Evolutionary conservation across 2,797 vertebrate species (phyloP).

Genomic region (Monodelphis domestica): DNA sequence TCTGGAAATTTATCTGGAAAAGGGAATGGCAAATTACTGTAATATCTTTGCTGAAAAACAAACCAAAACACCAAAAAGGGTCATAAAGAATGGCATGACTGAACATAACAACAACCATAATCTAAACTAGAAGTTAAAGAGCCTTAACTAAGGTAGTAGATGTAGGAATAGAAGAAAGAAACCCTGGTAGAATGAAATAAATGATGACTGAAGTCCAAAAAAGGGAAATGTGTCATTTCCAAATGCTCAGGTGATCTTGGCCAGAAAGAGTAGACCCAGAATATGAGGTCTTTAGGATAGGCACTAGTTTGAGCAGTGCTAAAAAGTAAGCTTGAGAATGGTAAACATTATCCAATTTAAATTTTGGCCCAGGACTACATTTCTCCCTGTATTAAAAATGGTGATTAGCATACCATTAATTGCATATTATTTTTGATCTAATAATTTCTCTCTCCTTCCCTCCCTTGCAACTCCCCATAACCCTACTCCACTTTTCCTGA

Average conservation of each 20-base stretch:
- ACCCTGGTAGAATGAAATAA: not conserved
- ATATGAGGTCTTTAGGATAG: not conserved
- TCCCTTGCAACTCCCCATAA: not conserved
- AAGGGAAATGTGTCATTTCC: not conserved
- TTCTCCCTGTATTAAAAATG: constrained; percentile 63
- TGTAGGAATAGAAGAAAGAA: not conserved
- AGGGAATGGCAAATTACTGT: too few relatives aligned
- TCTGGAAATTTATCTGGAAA: too few relatives aligned
- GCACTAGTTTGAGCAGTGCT: not conserved
- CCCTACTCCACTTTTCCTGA: constrained; percentile 63
- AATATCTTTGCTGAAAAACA: too few relatives aligned
- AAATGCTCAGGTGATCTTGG: not conserved
- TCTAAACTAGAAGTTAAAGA: not conserved
- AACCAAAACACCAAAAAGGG: too few relatives aligned
- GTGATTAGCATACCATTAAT: constrained; percentile 66
- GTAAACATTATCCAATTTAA: not conserved
- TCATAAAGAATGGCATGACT: too few relatives aligned
- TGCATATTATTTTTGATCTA: constrained; percentile 74
- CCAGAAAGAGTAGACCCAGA: not conserved
- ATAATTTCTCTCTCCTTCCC: constrained; percentile 70
- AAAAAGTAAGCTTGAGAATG: not conserved
- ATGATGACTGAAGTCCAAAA: not conserved
- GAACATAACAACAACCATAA: too few relatives aligned
- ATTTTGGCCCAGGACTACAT: constrained; percentile 64
- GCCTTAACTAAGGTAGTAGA: not conserved